Conservation (phyloP, 2,888 invertebrate genomes). For the Syrphus vitripennis region DNA sequence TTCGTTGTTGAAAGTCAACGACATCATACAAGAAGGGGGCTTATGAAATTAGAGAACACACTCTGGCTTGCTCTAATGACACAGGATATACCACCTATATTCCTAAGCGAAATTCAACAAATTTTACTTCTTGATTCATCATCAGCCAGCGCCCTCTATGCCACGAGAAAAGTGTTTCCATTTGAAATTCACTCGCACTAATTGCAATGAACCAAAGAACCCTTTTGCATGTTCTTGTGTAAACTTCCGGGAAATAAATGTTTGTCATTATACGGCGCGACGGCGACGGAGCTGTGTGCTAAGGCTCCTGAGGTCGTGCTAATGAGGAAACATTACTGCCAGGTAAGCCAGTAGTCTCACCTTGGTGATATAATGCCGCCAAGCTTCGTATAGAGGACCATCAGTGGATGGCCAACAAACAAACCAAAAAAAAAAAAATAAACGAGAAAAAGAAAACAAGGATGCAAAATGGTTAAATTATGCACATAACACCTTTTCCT, state of each 20-base stretch:
- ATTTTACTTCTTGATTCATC: background rate
- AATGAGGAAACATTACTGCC: constrained; percentile 55
- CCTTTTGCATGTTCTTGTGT: constrained; percentile 23
- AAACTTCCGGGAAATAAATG: constrained; percentile 61
- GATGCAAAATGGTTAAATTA: constrained; percentile 63
- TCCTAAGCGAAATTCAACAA: background rate
- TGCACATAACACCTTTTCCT: constrained; percentile 55
- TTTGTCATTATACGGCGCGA: constrained; percentile 53
- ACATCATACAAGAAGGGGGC: background rate
- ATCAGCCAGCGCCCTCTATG: constrained; percentile 31
- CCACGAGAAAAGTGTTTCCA: constrained; percentile 11
- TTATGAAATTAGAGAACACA: background rate
- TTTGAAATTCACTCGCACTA: constrained; percentile 48
- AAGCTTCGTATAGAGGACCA: background rate
- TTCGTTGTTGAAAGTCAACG: background rate
- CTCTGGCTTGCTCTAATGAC: background rate
- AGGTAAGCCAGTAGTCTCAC: constrained; percentile 6
- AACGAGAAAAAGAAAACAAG: too few species aligned
- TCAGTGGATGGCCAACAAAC: background rate
- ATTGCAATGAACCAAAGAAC: constrained; percentile 37
- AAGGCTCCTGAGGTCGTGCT: constrained; percentile 48
- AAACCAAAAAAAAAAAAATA: background rate
- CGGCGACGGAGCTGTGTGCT: background rate
- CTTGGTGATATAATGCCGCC: constrained; percentile 6
- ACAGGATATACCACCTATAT: too few species aligned